phyloP scores from a whole-genome alignment of 92 coral and sea anemone species.

The Plumapathes pennacea region DNA sequence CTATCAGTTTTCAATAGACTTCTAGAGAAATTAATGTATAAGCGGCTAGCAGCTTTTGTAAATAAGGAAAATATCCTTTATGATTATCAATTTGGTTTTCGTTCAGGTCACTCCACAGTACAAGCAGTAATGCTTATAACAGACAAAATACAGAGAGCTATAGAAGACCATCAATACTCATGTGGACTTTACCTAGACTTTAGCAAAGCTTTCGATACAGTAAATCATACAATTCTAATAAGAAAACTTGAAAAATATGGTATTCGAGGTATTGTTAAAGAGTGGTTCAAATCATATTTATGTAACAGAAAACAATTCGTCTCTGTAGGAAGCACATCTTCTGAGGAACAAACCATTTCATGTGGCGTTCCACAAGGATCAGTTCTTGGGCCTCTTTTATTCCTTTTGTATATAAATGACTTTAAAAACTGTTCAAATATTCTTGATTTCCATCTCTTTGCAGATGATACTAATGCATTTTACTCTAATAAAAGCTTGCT shows the following conservation, averaged over 20 bases:
- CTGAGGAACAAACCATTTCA: conserved; percentile 5
- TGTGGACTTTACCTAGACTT: conserved; percentile 30
- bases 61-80: conserved; percentile 5
- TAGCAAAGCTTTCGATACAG: conserved; percentile 20
- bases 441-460: conserved; percentile 21
- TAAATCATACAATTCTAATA: conserved; percentile 14
- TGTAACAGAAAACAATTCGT: conserved; percentile 11
- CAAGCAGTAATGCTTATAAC: conserved; percentile 7
- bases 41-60: neutral
- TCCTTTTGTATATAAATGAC: conserved; percentile 21
- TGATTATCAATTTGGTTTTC: conserved; percentile 16
- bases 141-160: conserved; percentile 14
- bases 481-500: conserved; percentile 3
- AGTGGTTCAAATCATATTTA: conserved; percentile 22
- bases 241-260: conserved; percentile 13
- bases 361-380: conserved; percentile 45
- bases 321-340: conserved; percentile 8
- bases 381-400: conserved; percentile 21
- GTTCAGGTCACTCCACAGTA: neutral
- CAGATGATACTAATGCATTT: conserved; percentile 16
- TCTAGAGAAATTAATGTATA: conserved; percentile 48
- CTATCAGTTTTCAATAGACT: conserved; percentile 36
- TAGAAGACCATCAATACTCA: conserved; percentile 26
- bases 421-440: conserved; percentile 4
- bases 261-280: conserved; percentile 15